Conservation (phyloP, 2,888 invertebrate genomes). For the Beris morrisii region DNA sequence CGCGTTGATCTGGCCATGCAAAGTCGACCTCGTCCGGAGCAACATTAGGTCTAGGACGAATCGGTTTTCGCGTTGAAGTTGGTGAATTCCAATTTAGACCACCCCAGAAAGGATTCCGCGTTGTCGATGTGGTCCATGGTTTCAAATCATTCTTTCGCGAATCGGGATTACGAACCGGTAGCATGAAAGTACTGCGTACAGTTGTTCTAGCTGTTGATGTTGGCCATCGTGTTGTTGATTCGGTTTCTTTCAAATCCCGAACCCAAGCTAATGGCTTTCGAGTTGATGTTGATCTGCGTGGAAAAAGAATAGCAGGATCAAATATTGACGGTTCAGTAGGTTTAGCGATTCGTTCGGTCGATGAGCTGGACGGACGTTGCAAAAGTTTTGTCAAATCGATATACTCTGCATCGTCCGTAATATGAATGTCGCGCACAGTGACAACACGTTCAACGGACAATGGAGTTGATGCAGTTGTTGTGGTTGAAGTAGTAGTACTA, state of each 20-base stretch:
- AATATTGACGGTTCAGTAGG: not conserved
- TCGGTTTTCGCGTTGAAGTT: not conserved
- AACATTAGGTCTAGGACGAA: not conserved
- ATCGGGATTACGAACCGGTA: not conserved
- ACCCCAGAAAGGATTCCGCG: slow-evolving; percentile 16
- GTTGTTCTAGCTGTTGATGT: not conserved
- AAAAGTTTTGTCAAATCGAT: slow-evolving; percentile 41
- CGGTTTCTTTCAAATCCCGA: not conserved
- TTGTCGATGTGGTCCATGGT: not conserved
- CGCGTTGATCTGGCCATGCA: not conserved
- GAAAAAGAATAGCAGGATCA: not conserved
- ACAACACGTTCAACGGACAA: slow-evolving; percentile 3
- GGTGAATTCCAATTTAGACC: slow-evolving; percentile 2
- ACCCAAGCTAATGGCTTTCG: slow-evolving; percentile 3
- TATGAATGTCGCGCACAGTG: slow-evolving; percentile 33
- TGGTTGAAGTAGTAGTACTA: too few relatives aligned
- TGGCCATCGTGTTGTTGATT: not conserved
- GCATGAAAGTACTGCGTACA: not conserved
- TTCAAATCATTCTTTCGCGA: not conserved
- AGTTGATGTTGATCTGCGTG: not conserved
- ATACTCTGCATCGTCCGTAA: slow-evolving; percentile 39
- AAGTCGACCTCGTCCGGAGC: slow-evolving; percentile 1
- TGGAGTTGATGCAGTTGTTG: slow-evolving; percentile 34
- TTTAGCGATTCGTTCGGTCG: not conserved
- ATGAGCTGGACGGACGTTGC: not conserved